Percentiles rank a stretch among this genome's conserved stretches.
Conservation (phyloP, 1,140 invertebrate genomes). For the Maniola jurtina region DNA sequence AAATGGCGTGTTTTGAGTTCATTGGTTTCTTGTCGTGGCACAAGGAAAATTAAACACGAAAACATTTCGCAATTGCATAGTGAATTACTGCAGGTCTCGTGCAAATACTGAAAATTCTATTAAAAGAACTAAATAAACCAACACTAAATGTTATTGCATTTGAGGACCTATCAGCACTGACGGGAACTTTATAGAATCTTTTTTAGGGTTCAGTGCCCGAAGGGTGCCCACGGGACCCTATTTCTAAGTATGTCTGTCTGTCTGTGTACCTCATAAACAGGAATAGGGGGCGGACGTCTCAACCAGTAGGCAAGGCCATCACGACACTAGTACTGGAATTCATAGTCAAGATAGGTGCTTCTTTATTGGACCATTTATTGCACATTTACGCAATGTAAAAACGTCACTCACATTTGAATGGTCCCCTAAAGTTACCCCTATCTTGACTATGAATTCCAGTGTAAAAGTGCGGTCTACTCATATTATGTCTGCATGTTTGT, state of each 20-base stretch:
- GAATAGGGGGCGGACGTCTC: too few species aligned
- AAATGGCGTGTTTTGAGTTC: conserved; percentile 7
- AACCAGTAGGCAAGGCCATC: too few species aligned
- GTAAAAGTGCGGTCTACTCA: too few species aligned
- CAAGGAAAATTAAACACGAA: conserved; percentile 15
- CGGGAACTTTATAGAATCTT: neutral
- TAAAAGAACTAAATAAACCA: conserved; percentile 10
- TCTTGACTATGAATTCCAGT: too few species aligned
- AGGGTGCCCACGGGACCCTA: neutral
- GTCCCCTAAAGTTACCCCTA: too few species aligned
- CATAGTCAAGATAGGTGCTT: too few species aligned
- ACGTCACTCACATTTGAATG: too few species aligned
- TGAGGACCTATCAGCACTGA: neutral
- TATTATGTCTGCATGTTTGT: too few species aligned
- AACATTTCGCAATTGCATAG: conserved; percentile 7
- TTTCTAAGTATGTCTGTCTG: neutral
- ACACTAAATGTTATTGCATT: conserved; percentile 12
- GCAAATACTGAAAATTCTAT: conserved; percentile 15
- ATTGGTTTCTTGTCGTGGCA: conserved; percentile 2
- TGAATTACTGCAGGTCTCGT: conserved; percentile 12
- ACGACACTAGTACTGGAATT: too few species aligned
- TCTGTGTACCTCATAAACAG: too few species aligned
- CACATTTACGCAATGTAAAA: too few species aligned
- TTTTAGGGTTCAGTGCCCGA: neutral
- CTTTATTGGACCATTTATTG: too few species aligned